These are phyloP conservation scores for Taenioides sp. DNA, from an alignment of 2,797 vertebrate species.

Conservation along the genomic window DNA sequence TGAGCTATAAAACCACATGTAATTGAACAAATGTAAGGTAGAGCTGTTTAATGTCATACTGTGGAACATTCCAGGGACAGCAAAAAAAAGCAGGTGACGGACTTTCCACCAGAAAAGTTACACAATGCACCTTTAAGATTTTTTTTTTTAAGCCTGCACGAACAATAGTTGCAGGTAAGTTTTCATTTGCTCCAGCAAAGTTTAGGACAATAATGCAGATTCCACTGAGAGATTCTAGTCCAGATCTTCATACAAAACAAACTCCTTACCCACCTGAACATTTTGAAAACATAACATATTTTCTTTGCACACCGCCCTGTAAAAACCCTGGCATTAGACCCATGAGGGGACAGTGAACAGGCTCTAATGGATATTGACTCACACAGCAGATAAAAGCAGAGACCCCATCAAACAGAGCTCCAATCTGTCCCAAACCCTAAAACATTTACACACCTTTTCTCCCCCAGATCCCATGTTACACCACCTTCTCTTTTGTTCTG, in stretches of 20 bases:
- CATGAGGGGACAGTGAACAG: constrained; percentile 41
- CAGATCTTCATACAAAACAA: not conserved
- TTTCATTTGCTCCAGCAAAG: too few relatives aligned
- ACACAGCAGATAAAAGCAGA: constrained; percentile 50
- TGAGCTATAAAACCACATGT: too few relatives aligned
- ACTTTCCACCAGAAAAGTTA: too few relatives aligned
- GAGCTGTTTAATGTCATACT: too few relatives aligned
- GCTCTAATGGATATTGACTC: constrained; percentile 57
- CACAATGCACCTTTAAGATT: too few relatives aligned
- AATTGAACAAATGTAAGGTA: too few relatives aligned
- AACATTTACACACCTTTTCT: constrained; percentile 50
- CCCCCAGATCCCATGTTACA: constrained; percentile 59
- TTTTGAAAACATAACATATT: not conserved
- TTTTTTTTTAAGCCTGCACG: too few relatives aligned
- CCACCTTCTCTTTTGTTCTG: constrained; percentile 55
- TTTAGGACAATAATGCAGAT: too few relatives aligned
- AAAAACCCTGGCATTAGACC: constrained; percentile 35
- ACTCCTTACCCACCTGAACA: not conserved
- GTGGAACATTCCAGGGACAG: too few relatives aligned
- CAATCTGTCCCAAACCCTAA: constrained; percentile 29
- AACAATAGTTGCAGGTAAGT: too few relatives aligned
- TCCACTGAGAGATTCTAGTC: not conserved
- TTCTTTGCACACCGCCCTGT: not conserved
- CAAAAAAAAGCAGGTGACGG: too few relatives aligned
- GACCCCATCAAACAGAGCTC: constrained; percentile 40